These are phyloP conservation scores for Synanceia verrucosa DNA, from an alignment of 2,797 vertebrate species.

Conservation along the genomic window DNA sequence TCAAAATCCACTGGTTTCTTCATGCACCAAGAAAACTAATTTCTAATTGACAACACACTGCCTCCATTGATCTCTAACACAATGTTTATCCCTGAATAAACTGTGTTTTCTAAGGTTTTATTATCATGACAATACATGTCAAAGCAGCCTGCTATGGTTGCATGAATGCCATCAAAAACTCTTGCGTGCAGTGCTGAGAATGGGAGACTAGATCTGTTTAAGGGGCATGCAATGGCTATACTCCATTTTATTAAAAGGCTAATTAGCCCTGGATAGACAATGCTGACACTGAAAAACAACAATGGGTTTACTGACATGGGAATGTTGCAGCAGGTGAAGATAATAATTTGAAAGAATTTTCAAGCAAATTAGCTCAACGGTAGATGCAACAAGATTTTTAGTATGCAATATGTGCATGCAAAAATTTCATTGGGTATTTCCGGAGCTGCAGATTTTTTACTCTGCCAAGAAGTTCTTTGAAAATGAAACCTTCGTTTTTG, in stretches of 20 bases:
- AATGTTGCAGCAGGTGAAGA: neutral
- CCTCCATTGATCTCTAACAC: neutral
- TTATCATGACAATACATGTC: slow-evolving; percentile 48
- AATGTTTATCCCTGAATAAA: neutral
- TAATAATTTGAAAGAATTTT: neutral
- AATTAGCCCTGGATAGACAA: slow-evolving; percentile 15
- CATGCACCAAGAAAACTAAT: neutral
- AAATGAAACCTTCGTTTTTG: neutral
- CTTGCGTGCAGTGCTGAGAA: slow-evolving; percentile 12
- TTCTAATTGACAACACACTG: neutral
- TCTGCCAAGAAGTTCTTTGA: neutral
- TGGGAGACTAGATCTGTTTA: slow-evolving; percentile 12
- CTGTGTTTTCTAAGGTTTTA: neutral
- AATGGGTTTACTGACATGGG: neutral
- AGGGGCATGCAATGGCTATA: neutral
- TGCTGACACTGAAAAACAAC: neutral
- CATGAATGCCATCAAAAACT: slow-evolving; percentile 10
- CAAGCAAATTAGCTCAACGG: neutral
- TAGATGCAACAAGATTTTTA: neutral
- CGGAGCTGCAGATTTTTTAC: neutral
- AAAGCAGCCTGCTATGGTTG: neutral
- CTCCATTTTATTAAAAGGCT: slow-evolving; percentile 5
- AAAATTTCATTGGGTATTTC: neutral
- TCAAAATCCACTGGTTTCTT: neutral
- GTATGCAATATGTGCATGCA: neutral